Base-by-base conservation (phyloP, 2,797 vertebrate species). In the Petrocephalus schoutedeni region DNA sequence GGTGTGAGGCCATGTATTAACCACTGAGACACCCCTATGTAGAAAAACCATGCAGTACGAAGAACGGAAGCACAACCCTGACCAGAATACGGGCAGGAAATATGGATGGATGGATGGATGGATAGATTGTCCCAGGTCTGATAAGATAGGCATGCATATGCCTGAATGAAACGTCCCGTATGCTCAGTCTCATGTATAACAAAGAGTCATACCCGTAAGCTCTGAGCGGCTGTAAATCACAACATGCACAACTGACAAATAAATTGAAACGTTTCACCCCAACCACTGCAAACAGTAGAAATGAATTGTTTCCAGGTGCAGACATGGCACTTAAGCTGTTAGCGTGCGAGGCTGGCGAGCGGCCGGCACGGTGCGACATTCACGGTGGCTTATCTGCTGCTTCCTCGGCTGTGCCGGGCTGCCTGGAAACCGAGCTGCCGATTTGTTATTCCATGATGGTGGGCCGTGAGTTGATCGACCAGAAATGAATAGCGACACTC, bases 401-500 rank as follows among this genome's bases (percentile, higher is more conserved):
- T 49, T 49, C n/a, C 77, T 53, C 1, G 8, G 80, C 21, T 7
- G 19, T 82, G 36, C 19, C 19, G 2, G 74, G 36, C n/a, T 2
- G 49, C 80, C 45, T 53, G 80, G 51, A 51, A 51, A 28, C 49
- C 4, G 19, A 54, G 51, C 2, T 12, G 51, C 80, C 80, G 49
- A 83, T 51, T 51, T 83, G 80, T 49, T 83, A 83, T 54, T 54
- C 89, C 92, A 92, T 92, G 94, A 94, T 94, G 94, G 94, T 95
- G 95, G 95, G 95, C 92, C 91, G 93, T 91, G 94, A 93, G 93
- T 95, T 94, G 95, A 96, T 96, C 95, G 96, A 93, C 92, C 92
- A 88, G 90, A 89, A 89, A 92, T 95, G 94, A 95, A 94, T 96
- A 96, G 95, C 92, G 95, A 94, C 93, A 94, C 93, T 94, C 95